Percentiles rank a stretch among this genome's conserved stretches.
These are phyloP conservation scores for Muscicapa comitata DNA, from an alignment of 2,797 vertebrate species.

Conservation along the genomic window DNA sequence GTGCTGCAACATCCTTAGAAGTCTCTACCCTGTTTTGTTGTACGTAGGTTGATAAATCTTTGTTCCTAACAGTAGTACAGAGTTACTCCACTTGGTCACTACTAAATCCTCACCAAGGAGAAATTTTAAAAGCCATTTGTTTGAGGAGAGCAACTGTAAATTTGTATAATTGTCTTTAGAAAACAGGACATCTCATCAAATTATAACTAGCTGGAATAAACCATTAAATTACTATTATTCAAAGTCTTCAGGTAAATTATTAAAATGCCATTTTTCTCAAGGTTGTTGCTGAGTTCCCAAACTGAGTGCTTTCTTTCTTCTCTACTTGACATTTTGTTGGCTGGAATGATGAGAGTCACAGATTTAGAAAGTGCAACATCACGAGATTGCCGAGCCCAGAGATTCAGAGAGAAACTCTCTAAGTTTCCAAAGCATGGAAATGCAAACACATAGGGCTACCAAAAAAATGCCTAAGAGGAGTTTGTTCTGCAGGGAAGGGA, in stretches of 20 bases:
- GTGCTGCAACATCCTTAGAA: background rate
- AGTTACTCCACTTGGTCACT: background rate
- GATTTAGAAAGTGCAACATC: background rate
- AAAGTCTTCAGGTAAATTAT: background rate
- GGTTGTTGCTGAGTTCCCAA: background rate
- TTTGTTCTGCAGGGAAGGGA: background rate
- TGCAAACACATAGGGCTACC: background rate
- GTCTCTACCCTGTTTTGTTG: background rate
- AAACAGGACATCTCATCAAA: background rate
- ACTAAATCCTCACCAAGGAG: background rate
- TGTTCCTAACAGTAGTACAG: background rate
- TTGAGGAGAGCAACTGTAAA: background rate
- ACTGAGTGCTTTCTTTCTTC: background rate
- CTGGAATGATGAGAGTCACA: background rate
- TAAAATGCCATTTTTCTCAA: background rate
- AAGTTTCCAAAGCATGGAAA: background rate
- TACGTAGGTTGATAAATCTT: background rate
- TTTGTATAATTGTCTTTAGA: background rate
- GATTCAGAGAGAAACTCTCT: background rate
- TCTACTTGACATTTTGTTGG: background rate
- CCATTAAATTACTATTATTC: background rate
- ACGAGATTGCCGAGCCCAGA: background rate
- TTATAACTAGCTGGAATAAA: background rate
- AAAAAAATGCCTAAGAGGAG: background rate
- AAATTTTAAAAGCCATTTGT: background rate